Evolutionary conservation across 2,888 invertebrate genomes (phyloP).

Genomic region (Leucophenga maculata): DNA sequence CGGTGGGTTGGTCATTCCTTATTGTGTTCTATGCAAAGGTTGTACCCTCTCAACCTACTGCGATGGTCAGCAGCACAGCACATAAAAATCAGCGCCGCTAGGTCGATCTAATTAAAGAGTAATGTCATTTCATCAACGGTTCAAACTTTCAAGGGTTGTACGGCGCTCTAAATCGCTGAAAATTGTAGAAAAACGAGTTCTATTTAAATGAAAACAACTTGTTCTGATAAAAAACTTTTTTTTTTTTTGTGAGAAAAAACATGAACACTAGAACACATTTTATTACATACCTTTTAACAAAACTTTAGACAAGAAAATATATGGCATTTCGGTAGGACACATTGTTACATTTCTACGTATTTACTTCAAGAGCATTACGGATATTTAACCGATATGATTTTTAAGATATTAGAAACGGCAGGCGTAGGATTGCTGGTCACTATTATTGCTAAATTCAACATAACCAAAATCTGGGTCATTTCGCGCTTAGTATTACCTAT

Average conservation of each 20-base stretch:
- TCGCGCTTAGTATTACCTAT: background rate
- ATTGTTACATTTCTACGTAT: too few species aligned
- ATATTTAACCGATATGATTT: too few species aligned
- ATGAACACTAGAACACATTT: too few species aligned
- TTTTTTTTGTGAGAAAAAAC: too few species aligned
- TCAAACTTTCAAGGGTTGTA: conserved; percentile 3
- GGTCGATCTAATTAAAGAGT: conserved; percentile 65
- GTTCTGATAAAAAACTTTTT: background rate
- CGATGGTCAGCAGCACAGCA: conserved; percentile 54
- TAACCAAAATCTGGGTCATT: conserved; percentile 10
- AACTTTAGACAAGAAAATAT: too few species aligned
- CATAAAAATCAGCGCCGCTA: conserved; percentile 44
- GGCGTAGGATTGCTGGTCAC: too few species aligned
- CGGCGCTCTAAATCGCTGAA: background rate
- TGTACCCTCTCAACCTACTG: conserved; percentile 49
- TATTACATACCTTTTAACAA: too few species aligned
- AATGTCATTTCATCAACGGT: conserved; percentile 54
- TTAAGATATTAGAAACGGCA: too few species aligned
- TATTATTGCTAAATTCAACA: background rate
- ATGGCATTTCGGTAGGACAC: too few species aligned
- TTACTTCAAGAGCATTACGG: too few species aligned
- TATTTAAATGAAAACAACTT: conserved; percentile 6
- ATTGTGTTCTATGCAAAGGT: conserved; percentile 46
- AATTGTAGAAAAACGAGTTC: conserved; percentile 28
- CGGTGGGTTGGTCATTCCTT: too few species aligned